phyloP scores from a whole-genome alignment of 2,888 invertebrate species.

The Sericinus montela region DNA sequence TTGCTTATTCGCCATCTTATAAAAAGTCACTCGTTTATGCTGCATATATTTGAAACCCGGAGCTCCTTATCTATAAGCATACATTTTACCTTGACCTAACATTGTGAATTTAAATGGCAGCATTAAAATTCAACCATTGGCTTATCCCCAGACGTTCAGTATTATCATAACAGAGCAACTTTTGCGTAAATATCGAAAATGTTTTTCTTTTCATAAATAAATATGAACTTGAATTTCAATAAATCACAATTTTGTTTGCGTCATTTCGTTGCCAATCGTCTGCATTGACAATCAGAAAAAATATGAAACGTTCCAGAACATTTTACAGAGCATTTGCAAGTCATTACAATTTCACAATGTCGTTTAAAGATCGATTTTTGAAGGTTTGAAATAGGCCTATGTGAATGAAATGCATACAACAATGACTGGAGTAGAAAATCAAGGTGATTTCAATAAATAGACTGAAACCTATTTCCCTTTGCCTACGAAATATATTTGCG shows the following conservation, averaged over 20 bases:
- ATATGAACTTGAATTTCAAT: too few relatives aligned
- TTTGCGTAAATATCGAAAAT: background rate
- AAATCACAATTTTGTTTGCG: too few relatives aligned
- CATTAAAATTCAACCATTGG: slow-evolving; percentile 14
- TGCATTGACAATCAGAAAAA: too few relatives aligned
- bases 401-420: too few relatives aligned
- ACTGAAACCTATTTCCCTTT: slow-evolving; percentile 11
- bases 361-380: too few relatives aligned
- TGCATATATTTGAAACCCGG: slow-evolving; percentile 22
- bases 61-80: background rate
- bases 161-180: slow-evolving; percentile 14
- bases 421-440: background rate
- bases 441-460: slow-evolving; percentile 12
- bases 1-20: too few relatives aligned
- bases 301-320: too few relatives aligned
- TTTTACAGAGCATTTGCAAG: too few relatives aligned
- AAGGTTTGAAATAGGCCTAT: too few relatives aligned
- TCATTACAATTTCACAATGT: too few relatives aligned
- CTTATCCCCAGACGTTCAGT: background rate
- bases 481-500: slow-evolving; percentile 13
- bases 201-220: background rate
- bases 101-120: slow-evolving; percentile 11
- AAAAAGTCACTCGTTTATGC: background rate
- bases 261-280: too few relatives aligned
- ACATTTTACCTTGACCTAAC: slow-evolving; percentile 22